A percentile compares a stretch with the other conserved stretches of the same genome.
Conservation (phyloP, 2,888 invertebrate genomes). For the Invenusta paracnida region DNA sequence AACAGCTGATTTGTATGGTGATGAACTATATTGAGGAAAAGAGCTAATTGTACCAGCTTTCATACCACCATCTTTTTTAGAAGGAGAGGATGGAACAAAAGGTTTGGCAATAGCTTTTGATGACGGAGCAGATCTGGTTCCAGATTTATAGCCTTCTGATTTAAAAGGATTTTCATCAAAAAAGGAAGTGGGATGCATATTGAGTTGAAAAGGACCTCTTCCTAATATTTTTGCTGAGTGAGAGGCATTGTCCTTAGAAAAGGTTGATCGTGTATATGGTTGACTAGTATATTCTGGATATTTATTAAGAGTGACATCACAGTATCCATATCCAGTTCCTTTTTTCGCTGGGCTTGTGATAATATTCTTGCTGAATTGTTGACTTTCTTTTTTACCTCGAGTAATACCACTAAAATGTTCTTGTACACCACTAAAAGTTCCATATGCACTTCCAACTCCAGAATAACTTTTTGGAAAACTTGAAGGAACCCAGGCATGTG, state of each 20-base stretch:
- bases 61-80: neutral
- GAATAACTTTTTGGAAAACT: constrained; percentile 54
- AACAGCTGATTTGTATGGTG: neutral
- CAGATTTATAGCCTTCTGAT: neutral
- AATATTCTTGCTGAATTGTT: constrained; percentile 54
- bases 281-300: constrained; percentile 27
- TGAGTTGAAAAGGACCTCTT: neutral
- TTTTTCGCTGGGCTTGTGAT: constrained; percentile 58
- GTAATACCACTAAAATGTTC: constrained; percentile 53
- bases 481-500: constrained; percentile 58
- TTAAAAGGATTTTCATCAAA: neutral
- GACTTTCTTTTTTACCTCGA: constrained; percentile 49
- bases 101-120: neutral
- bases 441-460: constrained; percentile 57
- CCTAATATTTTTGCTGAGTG: neutral
- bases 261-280: neutral
- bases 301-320: constrained; percentile 7
- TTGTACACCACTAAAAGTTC: constrained; percentile 56
- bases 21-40: neutral
- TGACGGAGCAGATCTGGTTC: neutral
- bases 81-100: neutral
- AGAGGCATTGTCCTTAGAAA: neutral
- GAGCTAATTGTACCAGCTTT: neutral
- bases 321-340: constrained; percentile 60
- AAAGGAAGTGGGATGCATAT: neutral